Base-by-base conservation (phyloP, 2,113 vertebrate species). In the Herpailurus yagouaroundi region DNA sequence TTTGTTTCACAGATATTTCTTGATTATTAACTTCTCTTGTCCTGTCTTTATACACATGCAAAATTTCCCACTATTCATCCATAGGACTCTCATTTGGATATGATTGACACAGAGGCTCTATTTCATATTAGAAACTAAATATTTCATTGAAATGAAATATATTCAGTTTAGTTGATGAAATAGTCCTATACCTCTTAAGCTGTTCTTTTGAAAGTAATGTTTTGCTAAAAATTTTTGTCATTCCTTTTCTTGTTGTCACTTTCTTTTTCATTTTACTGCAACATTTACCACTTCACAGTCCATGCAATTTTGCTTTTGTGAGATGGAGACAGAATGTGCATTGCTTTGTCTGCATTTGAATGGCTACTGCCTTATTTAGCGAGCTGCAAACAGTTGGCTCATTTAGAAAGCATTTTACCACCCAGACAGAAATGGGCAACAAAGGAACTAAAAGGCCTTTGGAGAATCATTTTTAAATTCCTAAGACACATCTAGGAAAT, bases 191-290 rank as follows among this genome's bases (percentile, higher is more conserved):
- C 1, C 10, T 8, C 13, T 45, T 14, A 94, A 89, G 74, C 36
- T 80, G 4, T 63, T 79, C 87, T 91, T 96, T 74, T 41, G 33
- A 82, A 89, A 91, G 87, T 73, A 79, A 87, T 63, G 29, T 69
- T 64, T 90, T 94, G 45, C 52, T 90, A 55, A 84, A 33, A 95
- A 92, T 52, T 66, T 31, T 33, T 90, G 68, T 82, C 29, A 45
- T 45, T 80, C 16, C 48, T 94, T 80, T 93, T 86, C 21, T 57
- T 96, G 74, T 66, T 25, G 25, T 74, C 73, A 87, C 85, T 92
- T 83, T 96, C 77, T 93, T 92, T 95, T 87, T 96, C 66, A 55
- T 93, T 96, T 90, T 86, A 33, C 76, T 97, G 92, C 94, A 94
- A 91, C 94, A 96, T 94, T 97, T 64, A 60, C 68, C 48, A 90